These are phyloP conservation scores for Pipistrellus pipistrellus DNA, from an alignment of 2,797 vertebrate species.

Conservation along the genomic window DNA sequence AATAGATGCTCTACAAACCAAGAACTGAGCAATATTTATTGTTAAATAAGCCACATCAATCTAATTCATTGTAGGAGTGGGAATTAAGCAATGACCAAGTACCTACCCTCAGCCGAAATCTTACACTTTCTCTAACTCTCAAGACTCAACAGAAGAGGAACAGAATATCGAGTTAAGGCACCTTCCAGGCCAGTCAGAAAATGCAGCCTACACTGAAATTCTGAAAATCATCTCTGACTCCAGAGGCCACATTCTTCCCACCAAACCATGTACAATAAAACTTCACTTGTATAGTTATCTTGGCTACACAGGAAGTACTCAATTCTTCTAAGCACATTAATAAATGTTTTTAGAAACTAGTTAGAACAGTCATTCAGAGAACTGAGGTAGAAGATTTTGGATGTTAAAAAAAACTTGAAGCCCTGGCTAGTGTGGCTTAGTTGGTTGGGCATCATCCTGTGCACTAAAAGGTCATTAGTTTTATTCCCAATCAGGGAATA, in stretches of 20 bases:
- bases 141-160: neutral
- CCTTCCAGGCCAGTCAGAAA: neutral
- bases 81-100: neutral
- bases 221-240: neutral
- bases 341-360: neutral
- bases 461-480: neutral
- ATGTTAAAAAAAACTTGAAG: neutral
- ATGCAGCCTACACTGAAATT: neutral
- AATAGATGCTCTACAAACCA: neutral
- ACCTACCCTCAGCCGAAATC: neutral
- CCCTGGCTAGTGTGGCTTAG: neutral
- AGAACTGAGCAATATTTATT: neutral
- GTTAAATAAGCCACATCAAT: neutral
- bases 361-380: neutral
- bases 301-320: neutral
- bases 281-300: neutral
- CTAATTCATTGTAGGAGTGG: neutral
- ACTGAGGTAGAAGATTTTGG: neutral
- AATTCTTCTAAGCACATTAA: neutral
- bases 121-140: neutral
- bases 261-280: neutral
- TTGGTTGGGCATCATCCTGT: neutral
- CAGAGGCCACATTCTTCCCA: neutral
- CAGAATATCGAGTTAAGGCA: neutral
- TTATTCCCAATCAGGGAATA: neutral